phyloP scores from a whole-genome alignment of 2,797 vertebrate species.

The Passerculus sandwichensis region DNA sequence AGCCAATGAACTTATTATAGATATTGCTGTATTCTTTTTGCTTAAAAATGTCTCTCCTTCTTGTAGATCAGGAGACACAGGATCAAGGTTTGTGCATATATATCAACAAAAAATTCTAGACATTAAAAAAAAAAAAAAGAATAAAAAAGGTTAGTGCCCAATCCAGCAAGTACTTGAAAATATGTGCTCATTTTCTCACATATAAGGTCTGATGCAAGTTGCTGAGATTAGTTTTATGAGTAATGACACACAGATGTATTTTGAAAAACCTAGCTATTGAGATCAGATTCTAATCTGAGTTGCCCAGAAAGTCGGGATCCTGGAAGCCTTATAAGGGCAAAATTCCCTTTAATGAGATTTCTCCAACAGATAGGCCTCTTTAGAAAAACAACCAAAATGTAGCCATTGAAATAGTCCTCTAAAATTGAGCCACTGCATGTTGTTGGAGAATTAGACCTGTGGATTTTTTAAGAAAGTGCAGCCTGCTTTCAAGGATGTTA shows the following conservation, averaged over 20 bases:
- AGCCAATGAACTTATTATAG: constrained; percentile 9
- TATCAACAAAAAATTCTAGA: neutral
- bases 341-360: constrained; percentile 24
- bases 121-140: neutral
- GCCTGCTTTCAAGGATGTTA: neutral
- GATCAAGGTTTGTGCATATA: neutral
- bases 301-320: neutral
- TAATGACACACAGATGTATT: constrained; percentile 39
- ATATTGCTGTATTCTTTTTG: neutral
- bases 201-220: neutral
- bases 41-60: neutral
- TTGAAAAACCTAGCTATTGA: constrained; percentile 29
- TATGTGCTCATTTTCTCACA: neutral
- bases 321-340: constrained; percentile 31
- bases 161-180: neutral
- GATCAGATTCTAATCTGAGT: constrained; percentile 35
- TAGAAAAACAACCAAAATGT: neutral
- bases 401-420: neutral
- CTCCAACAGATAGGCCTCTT: neutral
- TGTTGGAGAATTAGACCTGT: neutral
- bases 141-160: neutral
- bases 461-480: neutral
- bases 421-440: neutral
- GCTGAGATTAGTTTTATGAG: neutral
- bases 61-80: neutral